Conservation (phyloP, 2,888 invertebrate genomes). For the Thelaira solivaga region DNA sequence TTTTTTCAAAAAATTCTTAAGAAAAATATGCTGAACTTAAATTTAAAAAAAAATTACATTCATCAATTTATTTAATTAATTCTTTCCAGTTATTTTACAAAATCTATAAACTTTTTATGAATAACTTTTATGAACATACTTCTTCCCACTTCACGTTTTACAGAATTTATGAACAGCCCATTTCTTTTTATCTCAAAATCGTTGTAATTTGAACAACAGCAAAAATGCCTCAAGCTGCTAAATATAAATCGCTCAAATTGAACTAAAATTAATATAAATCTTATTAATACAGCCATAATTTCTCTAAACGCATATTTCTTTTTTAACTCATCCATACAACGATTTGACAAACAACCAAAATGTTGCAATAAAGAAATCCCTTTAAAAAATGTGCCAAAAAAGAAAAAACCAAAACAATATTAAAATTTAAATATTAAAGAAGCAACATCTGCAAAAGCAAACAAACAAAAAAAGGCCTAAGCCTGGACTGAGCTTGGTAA, state of each 20-base stretch:
- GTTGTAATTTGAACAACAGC: not conserved
- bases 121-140: too few relatives aligned
- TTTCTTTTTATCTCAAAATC: not conserved
- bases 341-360: not conserved
- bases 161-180: too few relatives aligned
- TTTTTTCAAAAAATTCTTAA: too few relatives aligned
- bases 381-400: too few relatives aligned
- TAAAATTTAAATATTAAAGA: constrained; percentile 12
- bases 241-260: constrained; percentile 51
- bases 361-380: constrained; percentile 4
- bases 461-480: constrained; percentile 24
- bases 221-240: not conserved
- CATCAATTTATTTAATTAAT: too few relatives aligned
- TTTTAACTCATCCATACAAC: constrained; percentile 3
- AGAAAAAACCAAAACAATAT: constrained; percentile 6
- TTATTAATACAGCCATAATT: constrained; percentile 51
- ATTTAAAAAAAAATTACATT: too few relatives aligned
- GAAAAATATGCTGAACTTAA: too few relatives aligned
- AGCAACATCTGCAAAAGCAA: constrained; percentile 4
- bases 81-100: too few relatives aligned
- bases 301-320: not conserved
- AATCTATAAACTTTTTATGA: not conserved
- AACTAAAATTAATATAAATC: constrained; percentile 54
- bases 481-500: not conserved
- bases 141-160: too few relatives aligned